Evolutionary conservation across 2,113 vertebrate genomes (phyloP), one percentile per base, ranked within the genome.

Genomic region (Halcyon senegalensis): DNA sequence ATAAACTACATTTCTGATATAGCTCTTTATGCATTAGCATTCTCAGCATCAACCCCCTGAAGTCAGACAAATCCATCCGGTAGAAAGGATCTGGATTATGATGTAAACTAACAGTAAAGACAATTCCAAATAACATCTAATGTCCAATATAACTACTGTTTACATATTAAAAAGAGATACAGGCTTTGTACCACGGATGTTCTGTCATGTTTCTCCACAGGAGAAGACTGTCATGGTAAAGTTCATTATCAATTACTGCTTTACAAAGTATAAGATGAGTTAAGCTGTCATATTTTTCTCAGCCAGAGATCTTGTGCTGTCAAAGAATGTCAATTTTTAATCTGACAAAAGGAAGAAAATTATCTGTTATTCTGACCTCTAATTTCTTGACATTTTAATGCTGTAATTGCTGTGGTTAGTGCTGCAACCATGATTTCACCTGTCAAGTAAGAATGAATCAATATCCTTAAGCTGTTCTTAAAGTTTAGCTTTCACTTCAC

Each of bases 301-400:
- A 98, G 97, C 96, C 96, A 97, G 96, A 98, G 98, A 98, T 98
- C 98, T 97, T 94, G 94, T 95, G 97, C 97, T 98, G 98, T 99
- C 98, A 98, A 98, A 97, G 74, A 96, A 98, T 97, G 98, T 98
- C 98, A 98, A 97, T 98, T 98, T 98, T 98, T 98, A 98, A 98
- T 98, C 98, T 98, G 98, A 99, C 98, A 98, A 83, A 89, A 96
- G 96, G 96, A 98, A 97, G 98, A 99, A 98, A 99, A 99, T 98
- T 94, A 99, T 98, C 98, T 98, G 98, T 98, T 98, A 98, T 98
- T 98, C 98, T 98, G 98, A 99, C 98, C 98, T 98, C 98, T 98
- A 98, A 99, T 99, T 99, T 99, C 97, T 98, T 99, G 99, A 99
- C 99, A 99, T 99, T 99, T 99, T 98, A 98, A 99, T 98, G 97